Percentiles rank a stretch among this genome's conserved stretches.
Evolutionary conservation across 2,797 vertebrate genomes (phyloP).

Genomic region (Protosalanx chinensis): DNA sequence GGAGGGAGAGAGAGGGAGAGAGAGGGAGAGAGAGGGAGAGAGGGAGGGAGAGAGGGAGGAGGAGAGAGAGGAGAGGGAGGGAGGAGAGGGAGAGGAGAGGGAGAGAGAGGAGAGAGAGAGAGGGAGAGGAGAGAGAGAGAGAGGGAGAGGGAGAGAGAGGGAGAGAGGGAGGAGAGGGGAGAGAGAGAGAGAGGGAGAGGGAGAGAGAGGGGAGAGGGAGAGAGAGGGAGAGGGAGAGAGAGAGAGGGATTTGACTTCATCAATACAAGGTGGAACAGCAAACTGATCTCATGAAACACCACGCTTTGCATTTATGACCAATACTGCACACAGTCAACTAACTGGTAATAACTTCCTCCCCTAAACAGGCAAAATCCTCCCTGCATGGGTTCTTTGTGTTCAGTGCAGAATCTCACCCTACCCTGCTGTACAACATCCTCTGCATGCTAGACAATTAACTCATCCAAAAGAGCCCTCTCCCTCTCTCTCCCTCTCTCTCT

Average conservation of each 20-base stretch:
- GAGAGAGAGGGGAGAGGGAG: neutral
- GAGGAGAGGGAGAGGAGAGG: too few relatives aligned
- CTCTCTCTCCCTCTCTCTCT: too few relatives aligned
- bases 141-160: slow-evolving; percentile 12
- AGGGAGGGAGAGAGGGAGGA: too few relatives aligned
- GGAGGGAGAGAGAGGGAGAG: too few relatives aligned
- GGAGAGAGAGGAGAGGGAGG: too few relatives aligned
- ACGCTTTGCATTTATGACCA: neutral
- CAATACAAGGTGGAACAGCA: neutral
- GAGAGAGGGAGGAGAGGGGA: too few relatives aligned
- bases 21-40: too few relatives aligned
- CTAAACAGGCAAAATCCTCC: neutral
- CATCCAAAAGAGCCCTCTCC: slow-evolving; percentile 33
- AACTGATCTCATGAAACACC: neutral
- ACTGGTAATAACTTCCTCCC: neutral
- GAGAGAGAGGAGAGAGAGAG: too few relatives aligned
- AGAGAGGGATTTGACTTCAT: neutral
- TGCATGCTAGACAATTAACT: slow-evolving; percentile 21
- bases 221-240: slow-evolving; percentile 3
- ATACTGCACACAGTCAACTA: neutral
- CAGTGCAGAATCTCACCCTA: neutral
- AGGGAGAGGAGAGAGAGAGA: slow-evolving; percentile 7
- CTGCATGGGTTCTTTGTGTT: neutral
- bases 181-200: slow-evolving; percentile 7
- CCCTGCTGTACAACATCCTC: slow-evolving; percentile 1